A percentile compares a stretch with the other conserved stretches of the same genome.
These are phyloP conservation scores for Aplochiton taeniatus DNA, from an alignment of 2,797 vertebrate species.

Conservation along the genomic window DNA sequence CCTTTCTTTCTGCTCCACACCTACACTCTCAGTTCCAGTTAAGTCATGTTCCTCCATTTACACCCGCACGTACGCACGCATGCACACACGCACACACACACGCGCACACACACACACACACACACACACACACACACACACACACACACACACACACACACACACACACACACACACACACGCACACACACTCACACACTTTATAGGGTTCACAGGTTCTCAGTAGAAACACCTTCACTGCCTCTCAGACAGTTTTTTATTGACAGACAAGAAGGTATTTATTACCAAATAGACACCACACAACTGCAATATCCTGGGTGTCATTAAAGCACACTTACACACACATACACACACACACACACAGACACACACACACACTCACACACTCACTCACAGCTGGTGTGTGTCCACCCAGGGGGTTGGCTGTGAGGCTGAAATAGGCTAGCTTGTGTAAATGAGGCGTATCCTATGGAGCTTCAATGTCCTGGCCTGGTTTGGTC, in stretches of 20 bases:
- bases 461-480: constrained; percentile 29
- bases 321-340: constrained; percentile 18
- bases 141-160: constrained; percentile 11
- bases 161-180: constrained; percentile 11
- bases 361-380: constrained; percentile 4
- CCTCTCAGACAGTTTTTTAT: too few species aligned
- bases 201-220: not conserved
- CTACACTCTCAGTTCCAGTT: too few species aligned
- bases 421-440: constrained; percentile 29
- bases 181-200: not conserved
- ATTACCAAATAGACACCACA: constrained; percentile 44
- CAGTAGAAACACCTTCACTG: constrained; percentile 32
- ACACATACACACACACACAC: not conserved
- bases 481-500: constrained; percentile 13
- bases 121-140: not conserved
- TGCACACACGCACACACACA: not conserved
- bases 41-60: not conserved
- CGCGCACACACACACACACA: constrained; percentile 13
- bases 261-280: constrained; percentile 53
- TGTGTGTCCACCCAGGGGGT: constrained; percentile 49
- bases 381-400: constrained; percentile 41
- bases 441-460: constrained; percentile 44
- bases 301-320: constrained; percentile 38
- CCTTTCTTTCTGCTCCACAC: not conserved
- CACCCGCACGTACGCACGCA: not conserved